Conservation (phyloP, 2,888 invertebrate genomes). For the Branchellion lobata region DNA sequence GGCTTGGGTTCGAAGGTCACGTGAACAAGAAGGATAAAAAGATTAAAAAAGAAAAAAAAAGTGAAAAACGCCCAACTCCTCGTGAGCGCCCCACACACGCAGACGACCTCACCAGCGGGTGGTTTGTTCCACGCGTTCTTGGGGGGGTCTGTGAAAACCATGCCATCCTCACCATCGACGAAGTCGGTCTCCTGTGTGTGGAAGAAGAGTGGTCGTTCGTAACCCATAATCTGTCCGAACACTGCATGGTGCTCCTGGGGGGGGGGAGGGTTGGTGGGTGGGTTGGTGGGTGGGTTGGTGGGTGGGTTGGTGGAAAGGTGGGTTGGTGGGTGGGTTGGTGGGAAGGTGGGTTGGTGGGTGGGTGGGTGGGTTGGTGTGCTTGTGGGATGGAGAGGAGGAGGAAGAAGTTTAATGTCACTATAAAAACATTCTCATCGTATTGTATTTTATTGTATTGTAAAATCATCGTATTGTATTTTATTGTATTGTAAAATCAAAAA, state of each 20-base stretch:
- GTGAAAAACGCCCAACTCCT: background rate
- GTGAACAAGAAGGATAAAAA: no score
- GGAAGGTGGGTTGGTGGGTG: no score
- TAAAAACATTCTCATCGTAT: no score
- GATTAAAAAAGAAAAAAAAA: no score
- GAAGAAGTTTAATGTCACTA: no score
- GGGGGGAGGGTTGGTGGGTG: background rate
- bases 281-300: background rate
- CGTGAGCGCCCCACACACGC: background rate
- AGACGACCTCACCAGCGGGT: conserved; percentile 24
- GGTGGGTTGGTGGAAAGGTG: background rate
- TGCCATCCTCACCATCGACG: conserved; percentile 5
- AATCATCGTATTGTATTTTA: no score
- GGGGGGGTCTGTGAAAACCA: background rate
- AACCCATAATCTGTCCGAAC: conserved; percentile 96
- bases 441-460: no score
- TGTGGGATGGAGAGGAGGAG: no score
- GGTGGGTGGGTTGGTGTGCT: no score
- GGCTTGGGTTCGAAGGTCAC: no score
- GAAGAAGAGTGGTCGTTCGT: conserved; percentile 91
- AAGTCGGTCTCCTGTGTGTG: conserved; percentile 57
- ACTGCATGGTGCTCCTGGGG: conserved; percentile 80
- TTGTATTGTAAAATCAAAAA: no score
- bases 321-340: background rate
- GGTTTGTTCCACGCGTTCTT: conserved; percentile 42